Evolutionary conservation across 30 jellyfish, hydroid and myxozoan species (phyloP).

Genomic region (Pseudorhiza aurosa): DNA sequence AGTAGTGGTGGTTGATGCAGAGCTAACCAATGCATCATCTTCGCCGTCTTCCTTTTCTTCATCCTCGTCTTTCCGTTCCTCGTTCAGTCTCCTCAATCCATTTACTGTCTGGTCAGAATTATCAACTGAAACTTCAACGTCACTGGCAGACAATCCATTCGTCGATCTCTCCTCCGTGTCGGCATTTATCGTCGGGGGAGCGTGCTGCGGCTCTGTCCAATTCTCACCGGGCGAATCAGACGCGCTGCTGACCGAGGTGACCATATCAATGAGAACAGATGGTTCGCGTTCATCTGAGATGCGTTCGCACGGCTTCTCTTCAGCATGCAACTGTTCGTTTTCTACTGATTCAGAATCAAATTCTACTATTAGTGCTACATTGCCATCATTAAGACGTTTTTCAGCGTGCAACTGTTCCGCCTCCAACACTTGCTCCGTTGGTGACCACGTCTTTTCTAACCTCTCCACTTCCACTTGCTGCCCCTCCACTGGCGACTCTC

Average conservation of each 20-base stretch:
- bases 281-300: background rate
- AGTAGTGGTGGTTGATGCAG: background rate
- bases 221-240: background rate
- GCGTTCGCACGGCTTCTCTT: background rate
- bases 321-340: background rate
- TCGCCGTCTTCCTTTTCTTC: background rate
- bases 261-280: background rate
- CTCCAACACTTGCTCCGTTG: background rate
- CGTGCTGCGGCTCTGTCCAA: background rate
- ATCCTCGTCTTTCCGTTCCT: background rate
- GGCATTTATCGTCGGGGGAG: background rate
- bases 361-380: background rate
- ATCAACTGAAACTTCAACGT: no score
- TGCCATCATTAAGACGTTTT: background rate
- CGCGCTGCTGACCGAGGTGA: background rate
- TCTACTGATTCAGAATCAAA: conserved; percentile 10
- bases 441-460: background rate
- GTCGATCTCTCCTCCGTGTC: no score
- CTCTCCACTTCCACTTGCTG: background rate
- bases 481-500: background rate
- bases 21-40: background rate
- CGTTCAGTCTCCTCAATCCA: no score
- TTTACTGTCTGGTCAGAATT: no score
- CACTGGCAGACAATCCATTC: no score
- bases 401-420: background rate